Conservation (phyloP, 37 sponge, comb jelly and placozoan genomes). For the Beroe ovata region DNA sequence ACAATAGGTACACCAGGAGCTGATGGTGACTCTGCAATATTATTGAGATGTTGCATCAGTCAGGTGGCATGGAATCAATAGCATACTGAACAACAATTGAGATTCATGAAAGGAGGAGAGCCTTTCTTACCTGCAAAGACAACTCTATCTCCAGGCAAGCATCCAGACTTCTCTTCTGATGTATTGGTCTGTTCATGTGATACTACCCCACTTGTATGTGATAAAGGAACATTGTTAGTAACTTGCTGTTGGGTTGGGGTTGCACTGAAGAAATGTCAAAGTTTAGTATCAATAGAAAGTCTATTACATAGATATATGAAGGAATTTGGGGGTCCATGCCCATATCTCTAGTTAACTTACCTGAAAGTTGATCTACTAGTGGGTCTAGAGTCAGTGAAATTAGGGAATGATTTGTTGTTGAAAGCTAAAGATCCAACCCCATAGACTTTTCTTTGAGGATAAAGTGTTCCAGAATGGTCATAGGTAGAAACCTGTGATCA, state of each 20-base stretch:
- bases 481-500: constrained; percentile 59
- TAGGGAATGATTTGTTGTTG: constrained; percentile 54
- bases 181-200: constrained; percentile 12
- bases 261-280: not conserved
- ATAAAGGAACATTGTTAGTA: not conserved
- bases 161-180: constrained; percentile 13
- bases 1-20: constrained; percentile 80
- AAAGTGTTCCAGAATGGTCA: constrained; percentile 49
- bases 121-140: constrained; percentile 49
- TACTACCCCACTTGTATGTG: constrained; percentile 24
- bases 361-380: constrained; percentile 41
- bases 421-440: constrained; percentile 62
- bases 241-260: constrained; percentile 9
- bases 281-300: not conserved
- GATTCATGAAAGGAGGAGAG: too few relatives aligned
- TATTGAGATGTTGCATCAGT: too few relatives aligned
- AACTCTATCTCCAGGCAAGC: constrained; percentile 60
- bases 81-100: too few relatives aligned
- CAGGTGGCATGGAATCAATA: too few relatives aligned
- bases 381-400: constrained; percentile 46
- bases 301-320: too few relatives aligned
- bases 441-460: constrained; percentile 59
- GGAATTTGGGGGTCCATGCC: too few relatives aligned
- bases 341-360: too few relatives aligned
- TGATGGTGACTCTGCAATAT: constrained; percentile 70